Base-by-base conservation (phyloP, 2,113 vertebrate genomes). In the Lamprotornis superbus region DNA sequence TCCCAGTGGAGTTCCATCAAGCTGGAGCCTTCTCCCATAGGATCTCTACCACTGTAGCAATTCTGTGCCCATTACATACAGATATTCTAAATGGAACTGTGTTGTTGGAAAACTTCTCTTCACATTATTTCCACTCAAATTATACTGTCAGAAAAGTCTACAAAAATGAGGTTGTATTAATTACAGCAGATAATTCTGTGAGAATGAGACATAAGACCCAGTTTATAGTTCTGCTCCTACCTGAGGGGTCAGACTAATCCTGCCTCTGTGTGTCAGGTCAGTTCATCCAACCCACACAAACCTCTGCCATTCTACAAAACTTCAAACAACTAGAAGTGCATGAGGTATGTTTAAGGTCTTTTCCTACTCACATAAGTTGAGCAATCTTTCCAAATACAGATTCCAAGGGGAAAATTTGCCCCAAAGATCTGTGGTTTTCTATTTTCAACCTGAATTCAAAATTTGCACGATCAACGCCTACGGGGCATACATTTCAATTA, bases 401-500 rank as follows among this genome's bases (percentile, higher is more conserved):
- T 67, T 93, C 79, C 20, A 47, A 55, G 33, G 23, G 33, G 33
- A 67, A 17, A 70, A 81, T 17, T 46, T 83, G 33, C 35, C 42
- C n/a, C 5, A 4, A 53, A 76, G 24, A 74, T 25, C 42, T 73
- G 39, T n/a, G 74, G 10, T 27, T 87, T 84, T 94, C 75, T 88
- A 44, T 83, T 94, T 94, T 90, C 30, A 88, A 63, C 14, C 27
- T n/a, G 79, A 90, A 90, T 63, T 90, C 12, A 76, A 82, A 87
- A 80, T 76, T 93, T 68, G 70, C 80, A 83, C 19, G 50, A 83
- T 50, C 40, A 89, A 88, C 3, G 5, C 68, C 79, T 89, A 63
- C 59, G 4, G 31, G 73, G 82, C 9, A 63, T 52, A 18, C 30
- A 47, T 70, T 93, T 86, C 68, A 70, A 90, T 59, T 86, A 90